Conservation (phyloP, 2,113 vertebrate genomes). For the Ophiodon elongatus region DNA sequence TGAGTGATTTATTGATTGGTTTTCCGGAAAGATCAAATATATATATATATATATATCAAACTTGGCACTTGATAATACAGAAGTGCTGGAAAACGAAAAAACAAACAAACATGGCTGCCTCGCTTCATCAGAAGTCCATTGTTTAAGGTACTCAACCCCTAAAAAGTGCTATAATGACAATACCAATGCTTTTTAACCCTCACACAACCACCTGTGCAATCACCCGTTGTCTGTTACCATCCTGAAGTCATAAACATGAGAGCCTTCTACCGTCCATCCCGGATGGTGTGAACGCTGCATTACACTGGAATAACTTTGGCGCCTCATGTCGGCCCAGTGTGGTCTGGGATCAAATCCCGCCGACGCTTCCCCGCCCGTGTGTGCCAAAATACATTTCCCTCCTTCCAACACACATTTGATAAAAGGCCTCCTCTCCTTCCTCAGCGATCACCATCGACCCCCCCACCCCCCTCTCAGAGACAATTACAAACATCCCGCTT, state of each 20-base stretch:
- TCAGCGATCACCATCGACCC: conserved; percentile 36
- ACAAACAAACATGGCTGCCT: not conserved
- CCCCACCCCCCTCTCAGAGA: conserved; percentile 60
- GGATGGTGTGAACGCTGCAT: not conserved
- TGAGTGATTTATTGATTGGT: too few relatives aligned
- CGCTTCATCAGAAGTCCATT: not conserved
- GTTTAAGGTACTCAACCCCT: not conserved
- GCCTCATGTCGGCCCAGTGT: not conserved
- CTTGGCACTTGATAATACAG: too few relatives aligned
- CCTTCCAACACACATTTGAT: conserved; percentile 62
- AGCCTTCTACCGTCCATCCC: not conserved
- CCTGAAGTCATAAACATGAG: not conserved
- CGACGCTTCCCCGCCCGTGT: not conserved
- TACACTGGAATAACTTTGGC: not conserved
- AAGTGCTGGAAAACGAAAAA: not conserved
- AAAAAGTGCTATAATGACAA: not conserved
- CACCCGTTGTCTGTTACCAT: not conserved
- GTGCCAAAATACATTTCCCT: conserved; percentile 44
- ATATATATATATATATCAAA: too few relatives aligned
- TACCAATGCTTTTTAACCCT: not conserved
- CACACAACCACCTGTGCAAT: not conserved
- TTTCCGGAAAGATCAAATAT: too few relatives aligned
- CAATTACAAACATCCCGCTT: conserved; percentile 75
- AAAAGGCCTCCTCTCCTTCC: conserved; percentile 51
- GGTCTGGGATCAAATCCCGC: conserved; percentile 33